These are phyloP conservation scores for Piscicola geometra DNA, from an alignment of 2,888 invertebrate species.

Conservation along the genomic window DNA sequence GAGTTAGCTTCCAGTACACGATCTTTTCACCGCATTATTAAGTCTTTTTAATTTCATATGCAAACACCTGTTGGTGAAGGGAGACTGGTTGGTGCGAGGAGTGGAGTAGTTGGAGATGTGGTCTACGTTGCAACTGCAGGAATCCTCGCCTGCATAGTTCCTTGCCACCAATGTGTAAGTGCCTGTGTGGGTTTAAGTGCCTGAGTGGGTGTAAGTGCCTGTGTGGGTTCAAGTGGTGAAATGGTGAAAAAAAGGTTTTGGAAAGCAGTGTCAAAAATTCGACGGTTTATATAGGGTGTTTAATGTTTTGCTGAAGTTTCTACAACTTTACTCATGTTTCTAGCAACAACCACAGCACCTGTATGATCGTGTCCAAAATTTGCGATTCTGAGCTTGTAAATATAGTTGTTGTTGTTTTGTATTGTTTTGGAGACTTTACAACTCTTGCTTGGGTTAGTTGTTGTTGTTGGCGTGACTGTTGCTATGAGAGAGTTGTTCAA, in stretches of 20 bases:
- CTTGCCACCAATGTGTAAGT: slow-evolving; percentile 28
- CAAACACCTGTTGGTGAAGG: slow-evolving; percentile 15
- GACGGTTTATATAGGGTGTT: background rate
- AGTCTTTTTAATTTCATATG: too few species aligned
- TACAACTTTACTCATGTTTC: background rate
- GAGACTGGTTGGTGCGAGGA: slow-evolving; percentile 18
- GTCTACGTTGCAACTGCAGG: slow-evolving; percentile 3
- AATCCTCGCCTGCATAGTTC: slow-evolving; percentile 10
- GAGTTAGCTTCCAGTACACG: too few species aligned
- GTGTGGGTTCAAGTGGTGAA: too few species aligned
- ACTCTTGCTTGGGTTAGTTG: background rate
- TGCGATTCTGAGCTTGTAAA: background rate
- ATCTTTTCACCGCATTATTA: too few species aligned
- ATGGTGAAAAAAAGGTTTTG: too few species aligned
- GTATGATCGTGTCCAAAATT: slow-evolving; percentile 2
- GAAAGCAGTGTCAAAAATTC: too few species aligned
- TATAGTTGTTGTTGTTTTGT: background rate
- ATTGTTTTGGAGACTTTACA: background rate
- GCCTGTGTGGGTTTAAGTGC: too few species aligned
- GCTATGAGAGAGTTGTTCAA: background rate
- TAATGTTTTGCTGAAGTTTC: background rate
- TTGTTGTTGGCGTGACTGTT: background rate
- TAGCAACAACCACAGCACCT: background rate
- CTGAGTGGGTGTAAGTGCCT: too few species aligned
- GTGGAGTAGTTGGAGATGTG: slow-evolving; percentile 25